Percentiles rank a stretch among this genome's conserved stretches.
phyloP scores from a whole-genome alignment of 2,113 vertebrate species.

The Xiphophorus hellerii region DNA sequence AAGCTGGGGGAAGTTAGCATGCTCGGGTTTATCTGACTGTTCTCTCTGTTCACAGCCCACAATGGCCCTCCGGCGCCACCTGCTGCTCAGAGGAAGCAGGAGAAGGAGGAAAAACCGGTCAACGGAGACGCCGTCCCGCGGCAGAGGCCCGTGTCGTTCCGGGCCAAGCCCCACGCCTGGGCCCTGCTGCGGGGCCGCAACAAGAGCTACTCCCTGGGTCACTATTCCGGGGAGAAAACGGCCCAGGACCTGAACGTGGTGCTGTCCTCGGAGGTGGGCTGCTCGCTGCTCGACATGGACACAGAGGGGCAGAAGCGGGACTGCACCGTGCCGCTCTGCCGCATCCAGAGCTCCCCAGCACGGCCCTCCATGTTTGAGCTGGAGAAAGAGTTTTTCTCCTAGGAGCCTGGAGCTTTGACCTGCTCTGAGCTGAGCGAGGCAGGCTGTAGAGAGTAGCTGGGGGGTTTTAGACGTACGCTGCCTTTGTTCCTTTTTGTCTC shows the following conservation, averaged over 20 bases:
- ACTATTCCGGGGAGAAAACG: conserved; percentile 69
- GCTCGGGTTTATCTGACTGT: not conserved
- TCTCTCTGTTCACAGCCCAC: conserved; percentile 49
- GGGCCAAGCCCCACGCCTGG: conserved; percentile 79
- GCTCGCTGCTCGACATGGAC: conserved; percentile 87
- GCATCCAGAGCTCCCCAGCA: conserved; percentile 82
- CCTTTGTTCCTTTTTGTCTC: conserved; percentile 20
- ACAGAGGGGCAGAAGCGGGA: conserved; percentile 90
- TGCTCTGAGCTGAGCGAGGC: conserved; percentile 14
- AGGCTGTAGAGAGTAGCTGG: conserved; percentile 25
- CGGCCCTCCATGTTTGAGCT: conserved; percentile 84
- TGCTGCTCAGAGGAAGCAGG: conserved; percentile 62
- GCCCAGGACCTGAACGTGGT: conserved; percentile 67
- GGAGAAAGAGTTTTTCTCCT: conserved; percentile 91
- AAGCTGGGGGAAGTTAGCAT: too few species aligned
- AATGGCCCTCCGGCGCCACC: conserved; percentile 68
- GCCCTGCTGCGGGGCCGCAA: conserved; percentile 78
- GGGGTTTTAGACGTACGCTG: conserved; percentile 52
- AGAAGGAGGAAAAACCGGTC: conserved; percentile 56
- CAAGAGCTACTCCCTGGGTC: conserved; percentile 80
- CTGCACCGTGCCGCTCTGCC: conserved; percentile 88
- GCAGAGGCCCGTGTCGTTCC: conserved; percentile 79
- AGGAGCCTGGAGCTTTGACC: conserved; percentile 33
- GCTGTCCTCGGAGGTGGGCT: conserved; percentile 73
- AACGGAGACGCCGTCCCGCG: conserved; percentile 60